Evolutionary conservation across 2,797 vertebrate species (phyloP).

Genomic region (Capromys pilorides): DNA sequence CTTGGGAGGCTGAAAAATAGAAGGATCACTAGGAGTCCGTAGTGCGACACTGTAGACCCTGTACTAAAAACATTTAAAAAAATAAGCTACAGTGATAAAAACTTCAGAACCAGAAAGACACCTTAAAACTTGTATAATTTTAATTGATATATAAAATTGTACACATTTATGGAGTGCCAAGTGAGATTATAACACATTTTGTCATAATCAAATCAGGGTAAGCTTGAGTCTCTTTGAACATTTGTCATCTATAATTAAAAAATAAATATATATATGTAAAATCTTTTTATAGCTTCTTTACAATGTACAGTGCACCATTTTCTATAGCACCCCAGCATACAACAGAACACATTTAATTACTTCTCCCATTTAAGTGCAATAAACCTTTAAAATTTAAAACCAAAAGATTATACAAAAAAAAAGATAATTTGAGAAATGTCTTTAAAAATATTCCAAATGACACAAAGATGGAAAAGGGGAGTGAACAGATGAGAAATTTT

Average conservation of each 20-base stretch:
- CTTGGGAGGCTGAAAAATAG: too few species aligned
- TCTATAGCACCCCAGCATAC: background rate
- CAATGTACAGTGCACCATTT: background rate
- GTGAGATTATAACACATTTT: background rate
- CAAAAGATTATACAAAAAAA: background rate
- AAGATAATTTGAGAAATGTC: conserved; percentile 25
- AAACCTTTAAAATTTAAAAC: conserved; percentile 43
- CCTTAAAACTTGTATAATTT: background rate
- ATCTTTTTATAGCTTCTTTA: background rate
- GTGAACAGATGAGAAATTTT: conserved; percentile 26
- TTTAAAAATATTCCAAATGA: conserved; percentile 49
- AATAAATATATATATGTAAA: too few species aligned
- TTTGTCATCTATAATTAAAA: background rate
- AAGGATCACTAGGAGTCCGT: too few species aligned
- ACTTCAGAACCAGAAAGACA: conserved; percentile 17
- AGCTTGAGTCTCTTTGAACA: background rate
- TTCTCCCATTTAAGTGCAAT: background rate
- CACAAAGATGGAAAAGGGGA: conserved; percentile 45
- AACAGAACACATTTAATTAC: background rate
- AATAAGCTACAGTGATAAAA: background rate
- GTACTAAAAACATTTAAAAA: too few species aligned
- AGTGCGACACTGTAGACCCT: too few species aligned
- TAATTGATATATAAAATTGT: background rate
- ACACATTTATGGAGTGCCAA: background rate
- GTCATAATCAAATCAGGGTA: background rate